These are phyloP conservation scores for Rhinella marina DNA, from an alignment of 2,797 vertebrate species.

Conservation along the genomic window DNA sequence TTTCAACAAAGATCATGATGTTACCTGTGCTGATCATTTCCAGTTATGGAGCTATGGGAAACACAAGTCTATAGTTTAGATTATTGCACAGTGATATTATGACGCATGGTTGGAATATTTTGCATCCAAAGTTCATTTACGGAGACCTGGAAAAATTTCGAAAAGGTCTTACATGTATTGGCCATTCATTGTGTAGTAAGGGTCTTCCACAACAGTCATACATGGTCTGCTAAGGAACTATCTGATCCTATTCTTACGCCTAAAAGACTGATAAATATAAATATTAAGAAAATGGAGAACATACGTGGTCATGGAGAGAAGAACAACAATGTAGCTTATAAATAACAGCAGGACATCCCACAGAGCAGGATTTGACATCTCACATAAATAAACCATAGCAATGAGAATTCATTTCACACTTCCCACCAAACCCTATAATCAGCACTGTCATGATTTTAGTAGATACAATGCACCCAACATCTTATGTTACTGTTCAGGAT, in stretches of 20 bases:
- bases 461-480: not conserved
- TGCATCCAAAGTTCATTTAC: no score
- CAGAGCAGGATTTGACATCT: slow-evolving; percentile 22
- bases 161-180: no score
- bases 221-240: not conserved
- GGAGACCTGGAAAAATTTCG: no score
- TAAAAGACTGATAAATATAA: no score
- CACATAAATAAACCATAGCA: slow-evolving; percentile 31
- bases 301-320: not conserved
- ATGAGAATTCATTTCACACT: slow-evolving; percentile 25
- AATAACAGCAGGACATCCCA: slow-evolving; percentile 13
- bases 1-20: no score
- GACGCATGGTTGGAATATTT: no score
- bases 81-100: no score
- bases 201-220: not conserved
- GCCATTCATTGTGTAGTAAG: not conserved
- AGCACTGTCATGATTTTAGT: slow-evolving; percentile 19
- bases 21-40: no score
- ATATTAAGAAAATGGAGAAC: not conserved
- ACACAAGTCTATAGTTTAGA: no score
- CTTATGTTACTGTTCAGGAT: not conserved
- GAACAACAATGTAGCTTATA: not conserved
- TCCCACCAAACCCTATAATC: slow-evolving; percentile 45
- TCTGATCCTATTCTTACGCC: no score
- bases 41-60: no score